phyloP scores from a whole-genome alignment of 2,888 invertebrate genomes.

The Hemicrepidius hirtus region DNA sequence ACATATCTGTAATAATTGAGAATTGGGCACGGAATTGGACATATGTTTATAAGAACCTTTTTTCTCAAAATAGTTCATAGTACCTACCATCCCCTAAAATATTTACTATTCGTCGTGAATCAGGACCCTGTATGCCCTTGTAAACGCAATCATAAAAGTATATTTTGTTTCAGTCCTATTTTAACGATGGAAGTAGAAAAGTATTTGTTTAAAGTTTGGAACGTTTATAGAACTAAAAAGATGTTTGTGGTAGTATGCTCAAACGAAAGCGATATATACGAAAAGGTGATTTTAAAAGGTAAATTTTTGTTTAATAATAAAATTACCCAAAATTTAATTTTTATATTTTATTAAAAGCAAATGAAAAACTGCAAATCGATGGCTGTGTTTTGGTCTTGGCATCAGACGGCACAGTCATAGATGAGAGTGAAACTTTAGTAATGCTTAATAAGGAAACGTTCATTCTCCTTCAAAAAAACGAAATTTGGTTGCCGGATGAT shows the following conservation, averaged over 20 bases:
- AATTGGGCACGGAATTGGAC: too few species aligned
- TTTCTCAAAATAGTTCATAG: too few species aligned
- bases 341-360: background rate
- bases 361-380: conserved; percentile 28
- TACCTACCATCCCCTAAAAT: too few species aligned
- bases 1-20: too few species aligned
- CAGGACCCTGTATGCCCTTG: too few species aligned
- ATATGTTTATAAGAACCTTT: too few species aligned
- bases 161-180: background rate
- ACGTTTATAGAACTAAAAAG: conserved; percentile 6
- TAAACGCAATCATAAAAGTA: background rate
- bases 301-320: too few species aligned
- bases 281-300: conserved; percentile 35
- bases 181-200: background rate
- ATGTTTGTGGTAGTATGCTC: conserved; percentile 7
- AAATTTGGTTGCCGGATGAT: conserved; percentile 17
- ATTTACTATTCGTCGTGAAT: too few species aligned
- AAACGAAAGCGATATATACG: conserved; percentile 19
- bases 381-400: conserved; percentile 28
- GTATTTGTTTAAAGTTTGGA: conserved; percentile 19
- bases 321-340: background rate
- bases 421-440: conserved; percentile 24
- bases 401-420: conserved; percentile 34
- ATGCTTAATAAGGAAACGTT: conserved; percentile 24
- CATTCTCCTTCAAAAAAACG: conserved; percentile 10